Evolutionary conservation across 2,113 vertebrate genomes (phyloP).

Genomic region (Dasypus novemcinctus): DNA sequence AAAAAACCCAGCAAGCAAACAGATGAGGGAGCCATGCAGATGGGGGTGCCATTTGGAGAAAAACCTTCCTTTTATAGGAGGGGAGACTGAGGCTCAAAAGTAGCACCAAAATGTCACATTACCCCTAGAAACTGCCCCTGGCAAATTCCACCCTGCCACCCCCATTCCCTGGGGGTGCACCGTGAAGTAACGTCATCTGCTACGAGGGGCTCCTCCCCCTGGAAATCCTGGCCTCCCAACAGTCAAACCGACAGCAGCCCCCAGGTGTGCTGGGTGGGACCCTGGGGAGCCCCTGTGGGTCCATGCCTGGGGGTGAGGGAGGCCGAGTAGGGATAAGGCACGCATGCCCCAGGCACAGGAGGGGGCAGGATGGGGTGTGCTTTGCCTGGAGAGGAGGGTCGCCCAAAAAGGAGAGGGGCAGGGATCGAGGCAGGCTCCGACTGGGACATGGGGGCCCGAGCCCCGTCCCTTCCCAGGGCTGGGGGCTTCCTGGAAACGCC

Average conservation of each 20-base stretch:
- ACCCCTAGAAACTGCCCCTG: neutral
- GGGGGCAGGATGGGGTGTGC: too few species aligned
- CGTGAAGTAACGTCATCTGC: neutral
- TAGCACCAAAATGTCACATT: neutral
- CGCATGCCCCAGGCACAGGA: neutral
- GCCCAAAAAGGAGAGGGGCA: neutral
- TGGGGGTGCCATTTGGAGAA: neutral
- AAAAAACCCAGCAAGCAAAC: too few species aligned
- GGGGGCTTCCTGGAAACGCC: neutral
- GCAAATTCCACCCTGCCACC: neutral
- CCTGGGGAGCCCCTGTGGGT: too few species aligned
- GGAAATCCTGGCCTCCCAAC: neutral
- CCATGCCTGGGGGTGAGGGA: too few species aligned
- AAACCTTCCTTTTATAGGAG: neutral
- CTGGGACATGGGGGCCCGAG: neutral
- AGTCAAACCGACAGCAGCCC: neutral
- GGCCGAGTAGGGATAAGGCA: neutral
- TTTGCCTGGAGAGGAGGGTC: neutral
- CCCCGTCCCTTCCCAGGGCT: neutral
- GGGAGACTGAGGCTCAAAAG: neutral
- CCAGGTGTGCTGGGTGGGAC: accelerated
- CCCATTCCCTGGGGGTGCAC: too few species aligned
- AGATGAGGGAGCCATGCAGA: too few species aligned
- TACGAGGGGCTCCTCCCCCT: neutral
- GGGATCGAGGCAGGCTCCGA: too few species aligned